Base-by-base conservation (phyloP, 64 coral and sea anemone genomes). In the Pachyseris speciosa region DNA sequence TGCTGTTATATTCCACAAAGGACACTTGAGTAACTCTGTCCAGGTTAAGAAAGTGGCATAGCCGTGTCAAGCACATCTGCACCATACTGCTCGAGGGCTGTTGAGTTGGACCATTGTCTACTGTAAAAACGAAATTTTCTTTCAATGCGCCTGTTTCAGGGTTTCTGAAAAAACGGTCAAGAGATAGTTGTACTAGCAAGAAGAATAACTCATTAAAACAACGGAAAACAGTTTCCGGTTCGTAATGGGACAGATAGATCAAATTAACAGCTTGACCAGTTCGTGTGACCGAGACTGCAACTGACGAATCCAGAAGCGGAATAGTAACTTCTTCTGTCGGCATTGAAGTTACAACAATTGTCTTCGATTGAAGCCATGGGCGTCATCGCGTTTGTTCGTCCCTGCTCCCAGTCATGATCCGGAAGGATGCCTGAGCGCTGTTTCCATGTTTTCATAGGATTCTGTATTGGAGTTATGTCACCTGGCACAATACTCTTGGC, bases 371-470 rank as follows among this genome's bases (percentile, higher is more conserved):
- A 15, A 91, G 78, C 77, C 89, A 91, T 91, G 52, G 89, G 78
- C 22, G 89, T 72, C 12, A 84, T 44, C 7, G 89, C 64, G 43
- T 83, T 84, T 36, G 80, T 7, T 60, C 69, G 53, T 83, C 69
- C 90, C 63, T 83, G 89, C 32, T 91, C 89, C 89, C 89, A 91
- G 48, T 91, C 77, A 74, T 91, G 89, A 43, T 91, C 89, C 9
- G 77, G 89, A 24, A 90, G 64, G 20, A 92, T 83, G 7, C 66
- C 89, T 41, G 63, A 67, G 0, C 64, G 59, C 37, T 90, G 88
- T 27, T 90, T 90, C 88, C 88, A 81, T 5, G 88, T 90, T 49
- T 90, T 90, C 74, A 90, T 80, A 44, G 34, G 86, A 70, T 76
- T 89, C 63, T 44, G 64, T 64, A 17, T 38, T 67, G 20, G 17